Base-by-base conservation (phyloP, 2,797 vertebrate genomes). In the Myiotriccus ornatus region DNA sequence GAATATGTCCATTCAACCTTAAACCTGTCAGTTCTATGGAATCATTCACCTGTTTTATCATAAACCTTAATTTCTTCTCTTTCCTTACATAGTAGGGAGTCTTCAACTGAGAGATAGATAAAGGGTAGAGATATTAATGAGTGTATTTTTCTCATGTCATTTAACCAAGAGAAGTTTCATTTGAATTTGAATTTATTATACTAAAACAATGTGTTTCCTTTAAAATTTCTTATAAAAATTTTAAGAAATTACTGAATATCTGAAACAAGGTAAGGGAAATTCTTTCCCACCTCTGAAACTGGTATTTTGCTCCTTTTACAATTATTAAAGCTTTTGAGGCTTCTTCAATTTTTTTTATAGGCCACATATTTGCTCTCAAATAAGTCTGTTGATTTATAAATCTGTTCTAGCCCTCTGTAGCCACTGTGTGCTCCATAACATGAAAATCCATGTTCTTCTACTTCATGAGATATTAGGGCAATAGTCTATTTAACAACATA, bases 351-450 rank as follows among this genome's bases (percentile, higher is more conserved):
- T 82, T 89, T 59, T 65, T 89, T 24, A 41, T 73, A 76, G 76
- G 21, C 7, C 24, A 37, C 22, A 15, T 63, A 46, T 27, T 81
- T 92, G 43, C 83, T 94, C 39, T 94, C 44, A 81, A 71, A 84
- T 78, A 87, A 91, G 84, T 89, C 85, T 84, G 46, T 77, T 91
- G 59, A 76, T 88, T 69, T 78, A 43, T 93, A 65, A 80, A 74
- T 87, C 41, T 0, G 0, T 69, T 89, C 23, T 52, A 76, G 44
- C 9, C 13, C 19, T 73, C 21, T 73, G 22, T 49, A 90, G 57
- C 21, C 27, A 46, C 56, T 53, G 22, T 46, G 27, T 76, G 34
- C 49, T 90, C 25, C 25, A 30, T 57, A n/a, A 32, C 22, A 20
- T 43, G n/a, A 64, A 67, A 92, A 78, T 78, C 43, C 9, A 25